Conservation (phyloP, 2,113 vertebrate genomes). For the Burhinus oedicnemus region DNA sequence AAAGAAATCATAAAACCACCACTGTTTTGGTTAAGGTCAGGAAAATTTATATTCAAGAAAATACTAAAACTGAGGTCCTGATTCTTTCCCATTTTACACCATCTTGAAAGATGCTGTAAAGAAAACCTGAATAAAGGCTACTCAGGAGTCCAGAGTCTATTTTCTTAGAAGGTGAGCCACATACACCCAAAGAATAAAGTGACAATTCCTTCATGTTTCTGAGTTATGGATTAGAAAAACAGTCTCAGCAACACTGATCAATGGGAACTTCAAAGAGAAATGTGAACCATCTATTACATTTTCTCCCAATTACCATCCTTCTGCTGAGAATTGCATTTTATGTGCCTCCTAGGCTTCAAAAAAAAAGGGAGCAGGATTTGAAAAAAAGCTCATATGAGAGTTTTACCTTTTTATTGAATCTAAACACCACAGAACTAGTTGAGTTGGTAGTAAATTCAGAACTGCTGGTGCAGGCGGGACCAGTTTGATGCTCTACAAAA, state of each 20-base stretch:
- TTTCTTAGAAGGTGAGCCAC: background rate
- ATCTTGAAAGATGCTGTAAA: background rate
- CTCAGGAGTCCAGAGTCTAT: background rate
- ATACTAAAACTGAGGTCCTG: background rate
- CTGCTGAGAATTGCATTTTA: slow-evolving; percentile 52
- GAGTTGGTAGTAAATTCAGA: background rate
- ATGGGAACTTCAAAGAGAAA: slow-evolving; percentile 52
- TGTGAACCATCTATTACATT: slow-evolving; percentile 40
- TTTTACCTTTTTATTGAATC: slow-evolving; percentile 2
- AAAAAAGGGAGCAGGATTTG: background rate
- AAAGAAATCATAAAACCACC: background rate
- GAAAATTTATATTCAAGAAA: background rate
- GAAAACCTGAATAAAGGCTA: background rate
- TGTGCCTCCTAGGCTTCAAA: background rate
- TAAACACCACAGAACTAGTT: background rate
- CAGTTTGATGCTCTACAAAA: background rate
- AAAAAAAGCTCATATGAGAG: background rate
- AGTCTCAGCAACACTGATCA: slow-evolving; percentile 42
- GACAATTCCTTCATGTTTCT: slow-evolving; percentile 30
- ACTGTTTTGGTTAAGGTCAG: background rate
- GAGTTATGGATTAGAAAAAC: slow-evolving; percentile 48
- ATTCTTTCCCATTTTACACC: background rate
- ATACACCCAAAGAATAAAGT: background rate
- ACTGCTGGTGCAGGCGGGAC: background rate
- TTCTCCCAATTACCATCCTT: slow-evolving; percentile 49